These are phyloP conservation scores for Meiosimyza decipiens DNA, from an alignment of 2,888 invertebrate genomes.

Conservation along the genomic window DNA sequence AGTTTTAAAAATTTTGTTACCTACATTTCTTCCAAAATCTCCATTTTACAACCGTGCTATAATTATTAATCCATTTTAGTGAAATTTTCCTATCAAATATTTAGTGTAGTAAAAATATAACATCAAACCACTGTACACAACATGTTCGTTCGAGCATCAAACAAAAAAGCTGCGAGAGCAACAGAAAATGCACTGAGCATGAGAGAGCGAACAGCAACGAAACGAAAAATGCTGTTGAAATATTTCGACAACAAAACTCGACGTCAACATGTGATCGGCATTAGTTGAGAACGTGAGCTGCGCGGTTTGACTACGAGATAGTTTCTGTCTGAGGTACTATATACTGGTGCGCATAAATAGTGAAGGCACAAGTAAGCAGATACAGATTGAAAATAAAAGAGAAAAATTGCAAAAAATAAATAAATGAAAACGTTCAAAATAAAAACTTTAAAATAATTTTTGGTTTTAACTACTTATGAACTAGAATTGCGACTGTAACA, in stretches of 20 bases:
- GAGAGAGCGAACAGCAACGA: neutral
- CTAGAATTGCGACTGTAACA: constrained; percentile 51
- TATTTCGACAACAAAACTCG: constrained; percentile 52
- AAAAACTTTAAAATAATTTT: constrained; percentile 30
- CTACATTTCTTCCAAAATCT: too few species aligned
- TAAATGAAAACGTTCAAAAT: constrained; percentile 3
- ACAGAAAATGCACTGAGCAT: neutral
- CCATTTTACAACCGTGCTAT: too few species aligned
- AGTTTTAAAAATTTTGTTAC: too few species aligned
- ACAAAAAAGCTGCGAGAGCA: neutral
- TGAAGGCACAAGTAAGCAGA: neutral
- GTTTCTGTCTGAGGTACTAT: too few species aligned
- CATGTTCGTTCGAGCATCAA: neutral
- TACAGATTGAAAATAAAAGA: constrained; percentile 12
- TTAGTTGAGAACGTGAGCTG: constrained; percentile 54
- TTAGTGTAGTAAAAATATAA: too few species aligned
- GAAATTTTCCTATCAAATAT: too few species aligned
- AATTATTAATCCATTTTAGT: too few species aligned
- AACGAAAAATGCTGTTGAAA: neutral
- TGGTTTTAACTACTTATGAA: constrained; percentile 46
- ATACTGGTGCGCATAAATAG: neutral
- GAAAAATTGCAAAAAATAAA: constrained; percentile 20
- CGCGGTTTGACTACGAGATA: constrained; percentile 31
- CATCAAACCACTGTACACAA: neutral
- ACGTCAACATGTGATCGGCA: constrained; percentile 50